A percentile compares a stretch with the other conserved stretches of the same genome.
These are phyloP conservation scores for Rhabdornis inornatus DNA, from an alignment of 2,113 vertebrate genomes.

Conservation along the genomic window DNA sequence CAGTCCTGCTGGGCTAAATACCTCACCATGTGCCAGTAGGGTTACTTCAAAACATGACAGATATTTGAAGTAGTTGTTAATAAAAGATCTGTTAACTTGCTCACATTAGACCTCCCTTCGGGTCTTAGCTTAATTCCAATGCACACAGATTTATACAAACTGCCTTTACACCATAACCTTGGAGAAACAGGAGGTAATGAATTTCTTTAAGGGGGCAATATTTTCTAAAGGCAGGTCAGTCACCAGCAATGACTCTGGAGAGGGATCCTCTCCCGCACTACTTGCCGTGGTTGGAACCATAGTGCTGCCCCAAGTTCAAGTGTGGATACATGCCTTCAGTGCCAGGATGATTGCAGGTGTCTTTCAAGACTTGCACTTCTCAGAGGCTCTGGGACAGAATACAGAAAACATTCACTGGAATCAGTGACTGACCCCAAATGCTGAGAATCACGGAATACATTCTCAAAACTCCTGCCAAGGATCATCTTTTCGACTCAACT, in stretches of 20 bases:
- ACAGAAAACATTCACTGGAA: neutral
- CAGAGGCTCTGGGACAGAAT: fast-evolving
- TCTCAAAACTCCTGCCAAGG: neutral
- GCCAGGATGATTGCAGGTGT: neutral
- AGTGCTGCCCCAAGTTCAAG: neutral
- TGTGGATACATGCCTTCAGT: fast-evolving
- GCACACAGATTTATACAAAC: neutral
- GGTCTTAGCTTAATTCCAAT: neutral
- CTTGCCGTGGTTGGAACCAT: fast-evolving
- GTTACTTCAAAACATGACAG: neutral
- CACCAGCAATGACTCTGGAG: neutral
- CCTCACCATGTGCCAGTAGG: neutral
- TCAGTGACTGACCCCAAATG: neutral
- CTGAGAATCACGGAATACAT: neutral
- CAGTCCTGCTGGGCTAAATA: neutral
- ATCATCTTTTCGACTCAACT: neutral
- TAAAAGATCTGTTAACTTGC: neutral
- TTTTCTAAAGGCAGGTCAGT: neutral
- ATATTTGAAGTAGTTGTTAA: neutral
- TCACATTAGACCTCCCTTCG: neutral
- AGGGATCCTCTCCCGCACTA: neutral
- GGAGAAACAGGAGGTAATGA: neutral
- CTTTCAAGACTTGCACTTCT: neutral
- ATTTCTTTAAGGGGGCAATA: neutral
- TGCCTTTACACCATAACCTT: neutral